Base-by-base conservation (phyloP, 2,888 invertebrate species). In the Apodemia duryi region DNA sequence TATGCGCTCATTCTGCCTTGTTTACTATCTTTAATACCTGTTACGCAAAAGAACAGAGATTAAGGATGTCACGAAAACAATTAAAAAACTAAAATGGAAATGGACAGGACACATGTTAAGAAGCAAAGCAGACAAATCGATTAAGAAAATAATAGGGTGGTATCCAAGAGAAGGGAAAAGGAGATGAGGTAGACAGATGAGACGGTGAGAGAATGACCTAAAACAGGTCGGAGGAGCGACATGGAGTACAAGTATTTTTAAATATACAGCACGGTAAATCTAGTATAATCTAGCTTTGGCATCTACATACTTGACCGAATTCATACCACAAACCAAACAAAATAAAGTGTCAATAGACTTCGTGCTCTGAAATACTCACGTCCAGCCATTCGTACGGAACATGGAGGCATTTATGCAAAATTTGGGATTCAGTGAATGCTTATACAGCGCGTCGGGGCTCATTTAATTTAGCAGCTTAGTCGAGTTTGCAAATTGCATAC, bases 391-490 rank as follows among this genome's bases (percentile, higher is more conserved):
- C 35, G 51, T 51, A 52, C 10, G 51, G 51, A 52, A 63, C 35
- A 63, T 63, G 28, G 54, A 46, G 46, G 60, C 64, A 61, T 61
- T 64, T 49, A 64, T 64, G 64, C 60, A 61, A 64, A 64, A 61
- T 64, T 64, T 49, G 21, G 64, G 57, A 57, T 57, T 57, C 57
- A 46, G 6, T 46, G 57, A 68, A 61, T 62, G 67, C 62, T 67
- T 66, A 70, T 65, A 64, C 66, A 43, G 63, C 41, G 66, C 63
- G 64, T 57, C 28, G 57, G 67, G 51, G 63, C 57, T 65, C 66
- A 71, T 71, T 71, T 69, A 73, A 70, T 72, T 72, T 67, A 65
- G 62, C 66, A 63, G 46, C 64, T 69, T 63, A 72, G 70, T 66
- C 67, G 62, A 68, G 67, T 71, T 69, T 65, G 67, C 68, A 68